phyloP scores from a whole-genome alignment of 53 echinoderm and acorn worm species.

The Antedon mediterranea region DNA sequence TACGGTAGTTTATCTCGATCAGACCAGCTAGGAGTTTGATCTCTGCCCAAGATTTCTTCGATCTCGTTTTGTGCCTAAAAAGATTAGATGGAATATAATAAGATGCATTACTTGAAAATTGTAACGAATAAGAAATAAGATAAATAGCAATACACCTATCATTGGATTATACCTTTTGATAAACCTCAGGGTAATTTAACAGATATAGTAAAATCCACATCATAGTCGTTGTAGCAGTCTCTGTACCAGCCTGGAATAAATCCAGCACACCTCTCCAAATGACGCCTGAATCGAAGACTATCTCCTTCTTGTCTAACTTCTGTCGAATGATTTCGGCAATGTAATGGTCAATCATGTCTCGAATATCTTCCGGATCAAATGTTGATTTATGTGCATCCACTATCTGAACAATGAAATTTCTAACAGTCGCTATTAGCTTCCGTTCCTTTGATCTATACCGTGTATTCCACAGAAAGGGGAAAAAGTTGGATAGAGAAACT shows the following conservation, averaged over 20 bases:
- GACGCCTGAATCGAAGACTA: constrained; percentile 10
- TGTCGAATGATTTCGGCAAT: constrained; percentile 18
- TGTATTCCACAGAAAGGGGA: not conserved
- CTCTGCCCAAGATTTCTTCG: constrained; percentile 1
- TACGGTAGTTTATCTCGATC: constrained; percentile 15
- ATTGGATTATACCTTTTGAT: constrained; percentile 28
- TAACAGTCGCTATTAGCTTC: not conserved
- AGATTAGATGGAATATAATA: too few relatives aligned
- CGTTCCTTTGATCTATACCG: not conserved
- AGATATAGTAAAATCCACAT: constrained; percentile 28
- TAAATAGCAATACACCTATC: too few relatives aligned
- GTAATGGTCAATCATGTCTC: constrained; percentile 18
- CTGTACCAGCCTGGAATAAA: constrained; percentile 24
- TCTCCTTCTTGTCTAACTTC: constrained; percentile 6
- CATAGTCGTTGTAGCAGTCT: constrained; percentile 22
- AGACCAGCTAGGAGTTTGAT: constrained; percentile 5
- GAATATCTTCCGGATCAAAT: constrained; percentile 19
- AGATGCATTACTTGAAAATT: too few relatives aligned
- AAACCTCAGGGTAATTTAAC: constrained; percentile 13
- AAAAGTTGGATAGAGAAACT: not conserved
- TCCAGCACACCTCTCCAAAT: constrained; percentile 21
- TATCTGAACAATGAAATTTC: not conserved
- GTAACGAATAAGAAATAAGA: too few relatives aligned
- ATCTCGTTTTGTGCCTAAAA: not conserved
- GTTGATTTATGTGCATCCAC: constrained; percentile 12